Base-by-base conservation (phyloP, 1,140 invertebrate species). In the Ceratina calcarata region DNA sequence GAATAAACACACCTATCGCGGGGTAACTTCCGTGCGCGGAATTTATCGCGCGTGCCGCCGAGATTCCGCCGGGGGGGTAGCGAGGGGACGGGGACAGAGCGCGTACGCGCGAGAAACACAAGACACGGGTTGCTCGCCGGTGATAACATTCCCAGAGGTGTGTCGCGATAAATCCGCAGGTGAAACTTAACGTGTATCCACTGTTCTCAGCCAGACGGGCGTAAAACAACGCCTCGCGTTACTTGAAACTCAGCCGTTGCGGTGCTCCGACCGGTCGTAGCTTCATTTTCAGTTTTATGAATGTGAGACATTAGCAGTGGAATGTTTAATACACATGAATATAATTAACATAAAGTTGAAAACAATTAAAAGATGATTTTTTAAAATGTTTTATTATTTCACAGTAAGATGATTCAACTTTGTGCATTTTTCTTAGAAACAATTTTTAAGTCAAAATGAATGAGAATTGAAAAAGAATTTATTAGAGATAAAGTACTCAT, bases 141-240 rank as follows among this genome's bases (percentile, higher is more conserved):
- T 79, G 79, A 89, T 89, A 87, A 89, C 82, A 86, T 88, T 89
- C 85, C 81, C 79, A 78, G 76, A 75, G 85, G 70, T 81, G 68
- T 60, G 60, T 76, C 70, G 78, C 81, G 82, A 88, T 89, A 89
- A 89, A 89, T 88, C 81, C 80, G 70, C 72, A 80, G 74, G 74
- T 55, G 78, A 84, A 85, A 85, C 69, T 87, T 82, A 81, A 78
- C 78, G 69, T 75, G 70, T 60, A 76, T 4, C 58, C 37, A 68
- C 61, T 57, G 78, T 86, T 86, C 80, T 45, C 49, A n/a, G 67
- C n/a, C 27, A 57, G 60, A 24, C 45, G 51, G 20, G n/a, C 64
- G 57, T 69, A 24, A 22, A 61, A 58, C 37, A 45, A 16, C 22
- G 62, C 76, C 61, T 68, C 51, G n/a, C 53, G 13, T 51, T 49